Conservation (phyloP, 2,888 invertebrate genomes). For the Drepana falcataria region DNA sequence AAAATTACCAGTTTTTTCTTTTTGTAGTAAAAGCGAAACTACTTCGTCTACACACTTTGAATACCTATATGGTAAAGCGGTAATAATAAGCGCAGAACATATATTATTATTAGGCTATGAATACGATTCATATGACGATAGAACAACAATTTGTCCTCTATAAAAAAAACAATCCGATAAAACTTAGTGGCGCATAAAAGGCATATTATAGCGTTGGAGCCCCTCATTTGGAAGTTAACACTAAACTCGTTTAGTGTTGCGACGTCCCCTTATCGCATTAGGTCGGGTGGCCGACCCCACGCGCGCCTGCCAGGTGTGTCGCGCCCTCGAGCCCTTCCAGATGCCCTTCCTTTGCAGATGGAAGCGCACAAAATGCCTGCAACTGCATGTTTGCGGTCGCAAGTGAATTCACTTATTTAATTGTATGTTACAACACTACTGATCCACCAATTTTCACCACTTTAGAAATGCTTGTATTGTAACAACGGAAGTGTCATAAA, state of each 20-base stretch:
- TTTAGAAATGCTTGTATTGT: too few relatives aligned
- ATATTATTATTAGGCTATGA: neutral
- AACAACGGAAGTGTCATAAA: too few relatives aligned
- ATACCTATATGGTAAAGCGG: neutral
- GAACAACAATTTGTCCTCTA: neutral
- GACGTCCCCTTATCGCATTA: conserved; percentile 45
- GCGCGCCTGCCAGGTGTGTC: conserved; percentile 61
- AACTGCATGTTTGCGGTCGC: neutral
- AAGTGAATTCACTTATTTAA: neutral
- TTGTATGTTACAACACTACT: too few relatives aligned
- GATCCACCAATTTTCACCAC: too few relatives aligned
- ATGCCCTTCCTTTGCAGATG: conserved; percentile 64
- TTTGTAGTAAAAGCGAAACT: neutral
- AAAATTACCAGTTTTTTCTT: neutral
- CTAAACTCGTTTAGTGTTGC: conserved; percentile 45
- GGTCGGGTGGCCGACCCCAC: conserved; percentile 56
- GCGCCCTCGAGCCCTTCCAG: conserved; percentile 30
- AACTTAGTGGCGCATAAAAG: neutral
- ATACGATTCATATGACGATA: neutral
- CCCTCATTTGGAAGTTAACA: conserved; percentile 39
- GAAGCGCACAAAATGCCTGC: conserved; percentile 11
- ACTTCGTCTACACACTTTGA: neutral
- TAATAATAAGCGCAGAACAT: neutral
- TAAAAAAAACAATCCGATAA: neutral
- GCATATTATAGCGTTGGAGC: conserved; percentile 10